A percentile compares a stretch with the other conserved stretches of the same genome.
Conservation (phyloP, 1,140 invertebrate genomes). For the Heliconius hermathena region DNA sequence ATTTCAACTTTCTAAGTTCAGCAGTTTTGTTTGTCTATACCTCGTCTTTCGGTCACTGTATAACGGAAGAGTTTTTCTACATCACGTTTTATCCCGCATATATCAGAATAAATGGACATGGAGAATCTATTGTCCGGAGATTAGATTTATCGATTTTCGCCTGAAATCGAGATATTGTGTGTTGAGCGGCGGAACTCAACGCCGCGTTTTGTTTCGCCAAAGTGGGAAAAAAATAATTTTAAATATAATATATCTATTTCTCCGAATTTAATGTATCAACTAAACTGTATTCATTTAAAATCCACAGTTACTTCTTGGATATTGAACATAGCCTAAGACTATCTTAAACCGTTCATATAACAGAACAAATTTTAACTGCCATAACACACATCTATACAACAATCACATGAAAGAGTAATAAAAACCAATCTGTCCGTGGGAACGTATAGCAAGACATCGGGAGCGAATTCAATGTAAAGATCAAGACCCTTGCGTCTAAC, state of each 20-base stretch:
- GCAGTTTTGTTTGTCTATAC: too few relatives aligned
- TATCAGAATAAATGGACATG: background rate
- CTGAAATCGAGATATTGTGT: too few relatives aligned
- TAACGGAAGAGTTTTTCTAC: background rate
- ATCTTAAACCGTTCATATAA: background rate
- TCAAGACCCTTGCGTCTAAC: slow-evolving; percentile 71
- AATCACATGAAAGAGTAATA: slow-evolving; percentile 24
- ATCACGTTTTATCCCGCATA: background rate
- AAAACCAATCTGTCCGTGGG: slow-evolving; percentile 51
- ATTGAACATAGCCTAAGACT: background rate
- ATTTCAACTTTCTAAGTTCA: too few relatives aligned
- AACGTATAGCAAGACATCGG: slow-evolving; percentile 54
- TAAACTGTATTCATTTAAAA: too few relatives aligned
- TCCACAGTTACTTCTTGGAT: background rate
- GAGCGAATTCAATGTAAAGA: slow-evolving; percentile 76
- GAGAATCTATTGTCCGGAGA: background rate
- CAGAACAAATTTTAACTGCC: background rate
- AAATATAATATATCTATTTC: too few relatives aligned
- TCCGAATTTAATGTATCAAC: too few relatives aligned
- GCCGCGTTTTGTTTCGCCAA: too few relatives aligned
- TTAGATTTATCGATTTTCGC: background rate
- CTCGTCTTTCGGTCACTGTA: too few relatives aligned
- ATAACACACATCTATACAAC: background rate
- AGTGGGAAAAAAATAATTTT: too few relatives aligned
- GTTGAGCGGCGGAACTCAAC: too few relatives aligned